Evolutionary conservation across 2,797 vertebrate genomes (phyloP).

Genomic region (Urocyon cinereoargenteus): DNA sequence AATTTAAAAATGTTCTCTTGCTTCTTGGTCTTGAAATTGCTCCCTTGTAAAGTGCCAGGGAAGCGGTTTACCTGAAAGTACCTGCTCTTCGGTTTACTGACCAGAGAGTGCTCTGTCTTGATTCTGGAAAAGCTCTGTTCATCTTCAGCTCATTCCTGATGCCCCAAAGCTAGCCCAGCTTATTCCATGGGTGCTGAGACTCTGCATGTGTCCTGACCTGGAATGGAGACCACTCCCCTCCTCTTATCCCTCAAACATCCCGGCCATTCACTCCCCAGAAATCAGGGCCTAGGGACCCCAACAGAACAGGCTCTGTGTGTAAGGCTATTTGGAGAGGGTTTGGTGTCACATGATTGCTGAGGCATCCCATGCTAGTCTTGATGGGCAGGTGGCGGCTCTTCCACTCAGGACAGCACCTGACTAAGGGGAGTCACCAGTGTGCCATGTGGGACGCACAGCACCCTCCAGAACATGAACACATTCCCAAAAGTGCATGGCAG

Average conservation of each 20-base stretch:
- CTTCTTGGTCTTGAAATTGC: background rate
- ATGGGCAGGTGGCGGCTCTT: too few species aligned
- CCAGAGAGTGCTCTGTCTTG: background rate
- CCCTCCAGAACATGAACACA: background rate
- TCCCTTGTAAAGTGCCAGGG: background rate
- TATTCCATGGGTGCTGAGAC: accelerated
- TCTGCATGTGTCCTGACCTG: accelerated
- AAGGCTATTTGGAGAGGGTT: too few species aligned
- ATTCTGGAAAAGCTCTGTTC: background rate
- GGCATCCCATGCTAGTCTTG: background rate
- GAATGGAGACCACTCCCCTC: background rate
- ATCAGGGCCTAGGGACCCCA: too few species aligned
- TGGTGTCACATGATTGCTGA: accelerated
- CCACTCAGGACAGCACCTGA: background rate
- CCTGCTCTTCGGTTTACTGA: background rate
- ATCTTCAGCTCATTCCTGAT: background rate
- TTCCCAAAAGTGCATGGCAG: accelerated
- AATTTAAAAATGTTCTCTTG: background rate
- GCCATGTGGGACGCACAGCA: accelerated
- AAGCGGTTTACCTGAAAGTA: accelerated
- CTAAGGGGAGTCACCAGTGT: background rate
- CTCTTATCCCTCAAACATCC: background rate
- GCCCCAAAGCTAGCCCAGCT: background rate
- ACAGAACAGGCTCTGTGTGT: background rate
- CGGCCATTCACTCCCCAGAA: background rate